These are phyloP conservation scores for Pegea sp. DNA, from an alignment of 23 tunicate genomes.

Conservation along the genomic window DNA sequence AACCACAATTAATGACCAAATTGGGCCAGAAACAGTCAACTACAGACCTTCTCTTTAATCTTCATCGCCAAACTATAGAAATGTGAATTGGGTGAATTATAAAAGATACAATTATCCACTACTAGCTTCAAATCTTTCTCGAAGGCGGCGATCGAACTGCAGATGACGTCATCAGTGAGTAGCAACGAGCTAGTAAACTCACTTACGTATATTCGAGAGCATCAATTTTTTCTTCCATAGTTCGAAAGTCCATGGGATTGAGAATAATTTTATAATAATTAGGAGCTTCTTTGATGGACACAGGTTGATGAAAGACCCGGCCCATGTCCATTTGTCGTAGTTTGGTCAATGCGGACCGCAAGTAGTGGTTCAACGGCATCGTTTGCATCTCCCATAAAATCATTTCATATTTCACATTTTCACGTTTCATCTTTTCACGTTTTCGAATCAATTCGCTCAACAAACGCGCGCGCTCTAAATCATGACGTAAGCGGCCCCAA, in stretches of 20 bases:
- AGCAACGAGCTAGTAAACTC: neutral
- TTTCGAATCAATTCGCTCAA: conserved; percentile 67
- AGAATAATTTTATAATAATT: conserved; percentile 59
- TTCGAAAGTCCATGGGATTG: conserved; percentile 80
- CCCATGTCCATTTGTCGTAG: conserved; percentile 36
- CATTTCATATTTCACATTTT: conserved; percentile 4
- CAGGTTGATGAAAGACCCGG: conserved; percentile 56
- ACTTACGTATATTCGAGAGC: conserved; percentile 34
- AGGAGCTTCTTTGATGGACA: conserved; percentile 58
- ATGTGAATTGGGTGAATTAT: conserved; percentile 53
- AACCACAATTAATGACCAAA: too few species aligned
- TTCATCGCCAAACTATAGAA: conserved; percentile 58
- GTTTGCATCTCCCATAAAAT: conserved; percentile 26
- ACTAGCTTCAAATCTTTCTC: conserved; percentile 71
- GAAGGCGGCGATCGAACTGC: conserved; percentile 41
- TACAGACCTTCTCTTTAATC: conserved; percentile 51
- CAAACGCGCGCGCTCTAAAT: conserved; percentile 72
- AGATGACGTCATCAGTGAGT: neutral
- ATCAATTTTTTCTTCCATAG: conserved; percentile 44
- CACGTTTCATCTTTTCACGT: conserved; percentile 47
- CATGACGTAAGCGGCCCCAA: conserved; percentile 90
- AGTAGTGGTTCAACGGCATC: conserved; percentile 18
- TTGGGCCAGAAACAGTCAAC: neutral
- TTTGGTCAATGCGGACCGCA: conserved; percentile 29
- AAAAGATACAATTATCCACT: conserved; percentile 57